phyloP scores from a whole-genome alignment of 2,888 invertebrate species.

The Ecdyonurus torrentis region DNA sequence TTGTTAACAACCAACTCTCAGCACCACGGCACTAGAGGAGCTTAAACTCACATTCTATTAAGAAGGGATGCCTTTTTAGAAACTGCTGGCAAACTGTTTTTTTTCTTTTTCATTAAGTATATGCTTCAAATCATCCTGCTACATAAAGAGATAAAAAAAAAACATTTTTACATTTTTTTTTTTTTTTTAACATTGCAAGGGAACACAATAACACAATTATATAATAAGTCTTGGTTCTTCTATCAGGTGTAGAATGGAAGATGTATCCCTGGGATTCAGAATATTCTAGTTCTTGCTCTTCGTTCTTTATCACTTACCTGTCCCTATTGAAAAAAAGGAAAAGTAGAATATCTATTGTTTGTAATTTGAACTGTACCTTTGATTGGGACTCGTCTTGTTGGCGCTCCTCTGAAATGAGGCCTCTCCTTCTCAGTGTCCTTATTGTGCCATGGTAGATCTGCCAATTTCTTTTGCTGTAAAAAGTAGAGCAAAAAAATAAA shows the following conservation, averaged over 20 bases:
- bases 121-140: neutral
- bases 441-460: constrained; percentile 61
- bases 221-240: neutral
- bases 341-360: neutral
- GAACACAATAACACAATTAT: neutral
- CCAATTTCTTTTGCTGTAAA: constrained; percentile 36
- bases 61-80: neutral
- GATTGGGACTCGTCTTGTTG: constrained; percentile 63
- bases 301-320: neutral
- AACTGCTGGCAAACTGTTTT: neutral
- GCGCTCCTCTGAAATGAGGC: constrained; percentile 44
- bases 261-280: too few relatives aligned
- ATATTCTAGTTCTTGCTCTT: neutral
- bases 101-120: neutral
- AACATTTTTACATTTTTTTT: neutral
- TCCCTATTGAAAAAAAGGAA: neutral
- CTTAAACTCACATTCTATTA: neutral
- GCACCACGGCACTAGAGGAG: neutral
- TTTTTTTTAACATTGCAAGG: too few relatives aligned
- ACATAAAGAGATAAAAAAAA: neutral
- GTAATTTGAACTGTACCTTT: constrained; percentile 36
- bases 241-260: neutral
- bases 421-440: constrained; percentile 34
- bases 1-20: neutral
- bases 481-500: constrained; percentile 16